These are phyloP conservation scores for Galerucella nymphaeae DNA, from an alignment of 2,888 invertebrate genomes.

Conservation along the genomic window DNA sequence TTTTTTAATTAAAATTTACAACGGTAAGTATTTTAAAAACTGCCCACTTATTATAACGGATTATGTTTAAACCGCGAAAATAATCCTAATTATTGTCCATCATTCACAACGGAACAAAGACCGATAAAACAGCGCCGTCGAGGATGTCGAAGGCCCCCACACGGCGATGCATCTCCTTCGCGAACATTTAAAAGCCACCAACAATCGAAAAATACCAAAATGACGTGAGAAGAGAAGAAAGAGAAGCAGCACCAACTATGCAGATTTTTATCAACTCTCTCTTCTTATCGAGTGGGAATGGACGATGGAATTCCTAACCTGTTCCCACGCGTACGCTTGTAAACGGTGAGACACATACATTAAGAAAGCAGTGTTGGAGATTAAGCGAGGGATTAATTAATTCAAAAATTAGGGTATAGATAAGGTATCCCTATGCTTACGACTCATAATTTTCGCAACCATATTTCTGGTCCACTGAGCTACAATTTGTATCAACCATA, in stretches of 20 bases:
- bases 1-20: too few species aligned
- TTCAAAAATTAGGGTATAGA: neutral
- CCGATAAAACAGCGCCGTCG: neutral
- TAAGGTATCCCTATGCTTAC: too few species aligned
- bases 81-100: slow-evolving; percentile 11
- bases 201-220: slow-evolving; percentile 26
- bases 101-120: slow-evolving; percentile 11
- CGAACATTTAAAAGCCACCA: slow-evolving; percentile 17
- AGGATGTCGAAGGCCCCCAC: slow-evolving; percentile 8
- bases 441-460: too few species aligned
- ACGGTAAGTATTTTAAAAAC: neutral
- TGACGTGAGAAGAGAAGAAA: slow-evolving; percentile 21
- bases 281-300: slow-evolving; percentile 40
- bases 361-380: slow-evolving; percentile 12
- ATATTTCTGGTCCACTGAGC: too few species aligned
- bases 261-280: slow-evolving; percentile 41
- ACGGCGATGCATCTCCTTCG: slow-evolving; percentile 7
- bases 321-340: slow-evolving; percentile 41
- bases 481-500: too few species aligned
- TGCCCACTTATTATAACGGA: neutral
- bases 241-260: slow-evolving; percentile 26
- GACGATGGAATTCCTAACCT: slow-evolving; percentile 45
- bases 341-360: slow-evolving; percentile 17
- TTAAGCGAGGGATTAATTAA: neutral
- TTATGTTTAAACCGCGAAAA: slow-evolving; percentile 10